Conservation (phyloP, 2,888 invertebrate species). For the Amitus sp. region DNA sequence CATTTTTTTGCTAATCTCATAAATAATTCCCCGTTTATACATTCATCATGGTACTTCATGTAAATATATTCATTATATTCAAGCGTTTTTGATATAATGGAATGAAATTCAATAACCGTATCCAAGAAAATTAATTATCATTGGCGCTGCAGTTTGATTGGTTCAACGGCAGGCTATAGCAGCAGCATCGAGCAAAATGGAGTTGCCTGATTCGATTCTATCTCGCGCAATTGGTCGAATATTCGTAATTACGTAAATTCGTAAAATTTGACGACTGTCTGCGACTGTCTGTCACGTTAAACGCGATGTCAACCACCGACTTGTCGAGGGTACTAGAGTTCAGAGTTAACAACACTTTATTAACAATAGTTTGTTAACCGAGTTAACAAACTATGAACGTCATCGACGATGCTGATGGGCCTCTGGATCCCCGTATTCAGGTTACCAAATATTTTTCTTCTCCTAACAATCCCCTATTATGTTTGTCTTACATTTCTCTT, state of each 20-base stretch:
- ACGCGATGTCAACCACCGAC: not conserved
- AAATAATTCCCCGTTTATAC: too few relatives aligned
- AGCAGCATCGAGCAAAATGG: slow-evolving; percentile 49
- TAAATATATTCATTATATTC: too few relatives aligned
- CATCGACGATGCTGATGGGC: slow-evolving; percentile 63
- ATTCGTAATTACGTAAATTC: too few relatives aligned
- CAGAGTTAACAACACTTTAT: too few relatives aligned
- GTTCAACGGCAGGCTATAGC: too few relatives aligned
- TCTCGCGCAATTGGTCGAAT: slow-evolving; percentile 18
- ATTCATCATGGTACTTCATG: too few relatives aligned
- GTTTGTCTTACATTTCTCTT: not conserved
- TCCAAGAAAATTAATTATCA: too few relatives aligned
- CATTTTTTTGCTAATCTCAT: too few relatives aligned
- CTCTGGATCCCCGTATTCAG: slow-evolving; percentile 68
- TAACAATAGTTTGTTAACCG: slow-evolving; percentile 39
- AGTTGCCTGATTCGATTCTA: slow-evolving; percentile 42
- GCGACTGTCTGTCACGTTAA: not conserved
- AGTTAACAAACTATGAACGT: slow-evolving; percentile 60
- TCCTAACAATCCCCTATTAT: too few relatives aligned
- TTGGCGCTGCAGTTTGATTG: too few relatives aligned
- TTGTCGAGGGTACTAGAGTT: slow-evolving; percentile 1
- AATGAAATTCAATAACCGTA: too few relatives aligned
- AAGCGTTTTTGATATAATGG: too few relatives aligned
- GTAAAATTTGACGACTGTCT: slow-evolving; percentile 1
- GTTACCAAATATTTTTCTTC: slow-evolving; percentile 49